Percentiles rank a stretch among this genome's conserved stretches.
phyloP scores from a whole-genome alignment of 2,797 vertebrate species.

The Chelonia mydas region DNA sequence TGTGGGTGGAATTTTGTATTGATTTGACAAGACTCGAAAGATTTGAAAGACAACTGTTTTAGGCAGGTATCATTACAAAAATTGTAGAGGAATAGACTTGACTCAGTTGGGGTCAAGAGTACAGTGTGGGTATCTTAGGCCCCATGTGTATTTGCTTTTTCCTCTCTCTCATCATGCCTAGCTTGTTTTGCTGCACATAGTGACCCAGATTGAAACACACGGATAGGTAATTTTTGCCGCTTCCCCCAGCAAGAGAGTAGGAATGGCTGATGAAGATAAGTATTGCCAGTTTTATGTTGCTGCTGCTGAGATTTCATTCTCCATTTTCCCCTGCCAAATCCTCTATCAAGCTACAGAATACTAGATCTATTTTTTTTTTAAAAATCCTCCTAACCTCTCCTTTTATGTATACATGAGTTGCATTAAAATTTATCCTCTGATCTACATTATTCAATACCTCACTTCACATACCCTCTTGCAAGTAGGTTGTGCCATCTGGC shows the following conservation, averaged over 20 bases:
- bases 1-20: not conserved
- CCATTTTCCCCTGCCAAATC: not conserved
- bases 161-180: not conserved
- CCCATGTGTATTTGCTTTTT: not conserved
- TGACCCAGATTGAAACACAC: not conserved
- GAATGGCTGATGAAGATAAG: not conserved
- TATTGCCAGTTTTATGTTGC: not conserved
- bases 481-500: not conserved
- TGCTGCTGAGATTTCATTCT: not conserved
- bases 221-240: fast-evolving
- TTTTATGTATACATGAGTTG: not conserved
- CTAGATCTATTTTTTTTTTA: not conserved
- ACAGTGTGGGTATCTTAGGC: not conserved
- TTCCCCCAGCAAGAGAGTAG: not conserved
- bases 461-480: not conserved
- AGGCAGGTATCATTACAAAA: not conserved
- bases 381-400: not conserved
- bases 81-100: not conserved
- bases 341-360: not conserved
- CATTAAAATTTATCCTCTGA: not conserved
- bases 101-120: not conserved
- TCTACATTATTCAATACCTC: not conserved
- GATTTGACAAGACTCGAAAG: not conserved
- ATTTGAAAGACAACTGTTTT: not conserved
- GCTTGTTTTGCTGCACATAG: not conserved